Evolutionary conservation across 1,140 invertebrate genomes (phyloP).

Genomic region (Brachystomella parvula): DNA sequence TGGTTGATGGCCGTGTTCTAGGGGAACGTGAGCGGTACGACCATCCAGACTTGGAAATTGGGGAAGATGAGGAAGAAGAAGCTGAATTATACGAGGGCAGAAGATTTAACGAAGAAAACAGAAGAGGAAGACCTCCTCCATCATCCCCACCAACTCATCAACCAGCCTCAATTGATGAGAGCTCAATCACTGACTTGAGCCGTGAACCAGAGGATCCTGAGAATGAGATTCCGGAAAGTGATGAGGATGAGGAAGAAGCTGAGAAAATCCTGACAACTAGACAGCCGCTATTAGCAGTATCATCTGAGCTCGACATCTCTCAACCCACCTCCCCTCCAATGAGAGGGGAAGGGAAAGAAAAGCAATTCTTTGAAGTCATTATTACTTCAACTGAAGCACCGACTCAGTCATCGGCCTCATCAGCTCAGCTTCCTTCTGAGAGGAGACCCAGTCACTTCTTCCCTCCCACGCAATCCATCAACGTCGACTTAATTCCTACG

Average conservation of each 20-base stretch:
- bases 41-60: slow-evolving; percentile 5
- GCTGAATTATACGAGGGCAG: slow-evolving; percentile 4
- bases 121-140: slow-evolving; percentile 3
- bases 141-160: neutral
- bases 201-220: slow-evolving; percentile 5
- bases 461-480: too few species aligned
- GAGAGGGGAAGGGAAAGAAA: neutral
- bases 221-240: slow-evolving; percentile 2
- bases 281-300: slow-evolving; percentile 5
- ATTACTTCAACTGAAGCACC: neutral
- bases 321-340: slow-evolving; percentile 13
- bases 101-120: neutral
- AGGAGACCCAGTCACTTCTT: too few species aligned
- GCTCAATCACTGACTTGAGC: neutral
- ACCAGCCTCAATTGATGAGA: neutral
- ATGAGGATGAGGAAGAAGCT: neutral
- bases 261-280: neutral
- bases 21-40: neutral
- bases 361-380: too few species aligned
- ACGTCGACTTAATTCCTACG: neutral
- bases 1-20: neutral
- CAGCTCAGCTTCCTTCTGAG: too few species aligned
- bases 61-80: slow-evolving; percentile 13
- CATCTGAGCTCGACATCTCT: slow-evolving; percentile 9
- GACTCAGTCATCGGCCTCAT: neutral